phyloP scores from a whole-genome alignment of 2,113 vertebrate species.

The Caracal caracal region DNA sequence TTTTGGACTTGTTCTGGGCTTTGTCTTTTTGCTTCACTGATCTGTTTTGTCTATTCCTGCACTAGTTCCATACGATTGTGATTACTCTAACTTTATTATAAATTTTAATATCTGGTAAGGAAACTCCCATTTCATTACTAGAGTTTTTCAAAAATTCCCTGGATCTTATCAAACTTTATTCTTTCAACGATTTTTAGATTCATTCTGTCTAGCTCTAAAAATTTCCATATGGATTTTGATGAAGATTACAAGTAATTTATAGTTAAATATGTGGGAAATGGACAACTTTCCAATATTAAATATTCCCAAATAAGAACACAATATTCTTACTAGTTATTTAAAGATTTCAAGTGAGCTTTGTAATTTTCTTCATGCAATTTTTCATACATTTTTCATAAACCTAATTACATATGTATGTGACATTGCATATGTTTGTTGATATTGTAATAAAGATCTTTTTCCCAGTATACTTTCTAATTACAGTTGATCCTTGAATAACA shows the following conservation, averaged over 20 bases:
- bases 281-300: neutral
- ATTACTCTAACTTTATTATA: slow-evolving; percentile 47
- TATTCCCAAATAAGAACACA: slow-evolving; percentile 2
- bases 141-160: slow-evolving; percentile 38
- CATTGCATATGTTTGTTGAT: neutral
- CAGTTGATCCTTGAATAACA: neutral
- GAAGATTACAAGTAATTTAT: slow-evolving; percentile 53
- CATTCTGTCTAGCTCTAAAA: slow-evolving; percentile 49
- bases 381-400: neutral
- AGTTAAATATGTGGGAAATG: slow-evolving; percentile 43
- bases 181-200: slow-evolving; percentile 36
- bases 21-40: slow-evolving; percentile 26
- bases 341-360: slow-evolving; percentile 13
- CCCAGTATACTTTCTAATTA: slow-evolving; percentile 6
- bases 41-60: slow-evolving; percentile 50
- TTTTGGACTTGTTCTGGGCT: slow-evolving; percentile 6
- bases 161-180: slow-evolving; percentile 53
- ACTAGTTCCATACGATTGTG: slow-evolving; percentile 4
- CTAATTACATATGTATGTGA: neutral
- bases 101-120: slow-evolving; percentile 52
- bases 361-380: slow-evolving; percentile 45
- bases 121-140: slow-evolving; percentile 58
- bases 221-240: slow-evolving; percentile 25
- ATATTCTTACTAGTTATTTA: neutral
- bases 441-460: slow-evolving; percentile 17